Conservation (phyloP, 2,113 vertebrate genomes). For the Carettochelys insculpta region DNA sequence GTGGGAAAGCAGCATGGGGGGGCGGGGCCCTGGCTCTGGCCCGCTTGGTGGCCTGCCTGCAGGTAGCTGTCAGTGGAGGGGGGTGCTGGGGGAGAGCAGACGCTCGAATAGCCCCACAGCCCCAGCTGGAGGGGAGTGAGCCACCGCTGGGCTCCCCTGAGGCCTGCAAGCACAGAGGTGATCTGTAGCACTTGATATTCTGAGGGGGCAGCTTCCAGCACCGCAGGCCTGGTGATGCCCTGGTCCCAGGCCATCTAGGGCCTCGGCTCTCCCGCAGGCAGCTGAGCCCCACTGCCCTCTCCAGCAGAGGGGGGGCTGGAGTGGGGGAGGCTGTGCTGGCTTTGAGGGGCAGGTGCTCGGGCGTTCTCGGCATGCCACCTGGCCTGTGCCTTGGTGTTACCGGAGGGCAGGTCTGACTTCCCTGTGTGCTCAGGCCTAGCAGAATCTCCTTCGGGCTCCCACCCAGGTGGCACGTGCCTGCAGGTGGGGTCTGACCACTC, state of each 20-base stretch:
- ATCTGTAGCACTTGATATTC: neutral
- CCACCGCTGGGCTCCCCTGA: no score
- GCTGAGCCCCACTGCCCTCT: neutral
- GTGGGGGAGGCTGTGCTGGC: neutral
- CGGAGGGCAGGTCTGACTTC: neutral
- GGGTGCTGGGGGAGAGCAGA: neutral
- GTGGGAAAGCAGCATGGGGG: no score
- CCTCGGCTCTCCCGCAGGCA: neutral
- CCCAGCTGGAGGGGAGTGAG: neutral
- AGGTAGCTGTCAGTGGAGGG: neutral
- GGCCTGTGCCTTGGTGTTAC: neutral
- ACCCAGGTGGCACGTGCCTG: neutral
- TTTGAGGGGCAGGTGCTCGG: neutral
- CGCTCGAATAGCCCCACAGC: neutral
- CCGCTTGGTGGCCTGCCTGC: neutral
- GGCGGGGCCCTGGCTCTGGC: rapidly evolving
- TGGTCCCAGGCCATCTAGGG: neutral
- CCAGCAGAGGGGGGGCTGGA: neutral
- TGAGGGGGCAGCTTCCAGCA: neutral
- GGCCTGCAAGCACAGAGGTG: neutral
- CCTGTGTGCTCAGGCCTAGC: neutral
- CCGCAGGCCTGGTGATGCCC: neutral
- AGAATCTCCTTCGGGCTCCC: neutral
- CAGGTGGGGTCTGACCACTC: no score
- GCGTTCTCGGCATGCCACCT: no score